Percentiles rank a stretch among this genome's conserved stretches.
Evolutionary conservation across 2,888 invertebrate genomes (phyloP).

Genomic region (Drosophila sordidula): DNA sequence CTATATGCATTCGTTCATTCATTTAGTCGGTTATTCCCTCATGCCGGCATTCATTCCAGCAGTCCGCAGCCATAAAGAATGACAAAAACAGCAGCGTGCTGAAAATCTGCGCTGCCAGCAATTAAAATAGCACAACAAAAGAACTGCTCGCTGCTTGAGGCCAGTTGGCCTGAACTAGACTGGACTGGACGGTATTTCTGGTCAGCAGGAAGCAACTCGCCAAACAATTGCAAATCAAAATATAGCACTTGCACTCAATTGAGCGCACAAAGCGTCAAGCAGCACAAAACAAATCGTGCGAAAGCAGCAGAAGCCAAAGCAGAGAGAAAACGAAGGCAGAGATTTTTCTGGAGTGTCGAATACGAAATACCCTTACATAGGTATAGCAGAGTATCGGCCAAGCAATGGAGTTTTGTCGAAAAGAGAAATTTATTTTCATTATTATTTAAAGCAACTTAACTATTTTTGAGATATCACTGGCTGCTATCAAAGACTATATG

Average conservation of each 20-base stretch:
- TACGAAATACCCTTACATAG: neutral
- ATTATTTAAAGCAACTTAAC: no score
- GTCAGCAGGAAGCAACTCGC: constrained; percentile 43
- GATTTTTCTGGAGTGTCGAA: neutral
- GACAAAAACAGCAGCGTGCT: constrained; percentile 21
- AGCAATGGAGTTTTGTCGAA: no score
- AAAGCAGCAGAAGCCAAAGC: constrained; percentile 38
- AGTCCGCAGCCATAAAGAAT: constrained; percentile 28
- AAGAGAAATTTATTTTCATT: no score
- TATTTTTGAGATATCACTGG: no score
- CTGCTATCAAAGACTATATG: no score
- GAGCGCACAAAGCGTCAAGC: constrained; percentile 53
- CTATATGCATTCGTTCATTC: constrained; percentile 4
- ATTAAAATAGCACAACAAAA: constrained; percentile 49
- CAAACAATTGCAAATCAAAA: constrained; percentile 75
- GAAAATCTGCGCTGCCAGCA: constrained; percentile 39
- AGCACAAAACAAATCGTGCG: constrained; percentile 68
- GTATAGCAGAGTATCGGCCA: no score
- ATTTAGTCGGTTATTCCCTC: neutral
- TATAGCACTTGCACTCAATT: constrained; percentile 76
- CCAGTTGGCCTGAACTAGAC: neutral
- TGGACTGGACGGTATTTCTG: neutral
- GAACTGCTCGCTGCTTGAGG: constrained; percentile 5
- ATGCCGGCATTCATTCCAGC: neutral
- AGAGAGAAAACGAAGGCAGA: constrained; percentile 4